Evolutionary conservation across 2,797 vertebrate species (phyloP).

Genomic region (Argya squamiceps): DNA sequence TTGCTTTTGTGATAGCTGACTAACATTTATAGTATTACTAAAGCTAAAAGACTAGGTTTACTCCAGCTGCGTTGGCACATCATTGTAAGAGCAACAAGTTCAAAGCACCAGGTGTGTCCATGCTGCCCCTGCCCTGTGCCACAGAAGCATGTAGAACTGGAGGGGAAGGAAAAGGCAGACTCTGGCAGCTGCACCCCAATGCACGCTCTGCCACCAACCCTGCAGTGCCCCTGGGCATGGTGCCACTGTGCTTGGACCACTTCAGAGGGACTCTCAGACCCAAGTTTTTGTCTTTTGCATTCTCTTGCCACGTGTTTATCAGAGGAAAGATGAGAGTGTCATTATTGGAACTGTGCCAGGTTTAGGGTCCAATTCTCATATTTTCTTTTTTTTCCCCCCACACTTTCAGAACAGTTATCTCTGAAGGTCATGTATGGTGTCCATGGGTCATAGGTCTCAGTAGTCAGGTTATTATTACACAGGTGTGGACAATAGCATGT

Average conservation of each 20-base stretch:
- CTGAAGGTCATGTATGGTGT: neutral
- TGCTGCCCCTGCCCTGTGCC: neutral
- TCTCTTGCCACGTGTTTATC: neutral
- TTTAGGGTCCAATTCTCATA: neutral
- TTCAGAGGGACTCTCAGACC: neutral
- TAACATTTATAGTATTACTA: neutral
- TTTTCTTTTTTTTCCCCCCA: neutral
- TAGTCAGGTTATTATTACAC: neutral
- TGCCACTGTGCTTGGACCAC: neutral
- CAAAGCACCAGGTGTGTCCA: neutral
- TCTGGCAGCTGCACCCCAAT: neutral
- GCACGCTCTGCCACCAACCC: neutral
- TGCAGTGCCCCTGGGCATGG: neutral
- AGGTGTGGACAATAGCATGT: rapidly evolving
- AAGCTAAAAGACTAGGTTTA: neutral
- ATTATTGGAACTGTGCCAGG: neutral
- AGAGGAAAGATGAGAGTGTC: neutral
- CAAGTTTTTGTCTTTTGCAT: neutral
- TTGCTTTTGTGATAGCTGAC: neutral
- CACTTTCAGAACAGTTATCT: neutral
- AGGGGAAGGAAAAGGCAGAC: neutral
- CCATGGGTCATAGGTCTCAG: neutral
- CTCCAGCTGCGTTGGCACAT: neutral
- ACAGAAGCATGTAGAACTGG: neutral
- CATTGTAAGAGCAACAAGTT: neutral